A percentile compares a stretch with the other conserved stretches of the same genome.
Conservation (phyloP, 2,113 vertebrate species). For the Mohoua ochrocephala region DNA sequence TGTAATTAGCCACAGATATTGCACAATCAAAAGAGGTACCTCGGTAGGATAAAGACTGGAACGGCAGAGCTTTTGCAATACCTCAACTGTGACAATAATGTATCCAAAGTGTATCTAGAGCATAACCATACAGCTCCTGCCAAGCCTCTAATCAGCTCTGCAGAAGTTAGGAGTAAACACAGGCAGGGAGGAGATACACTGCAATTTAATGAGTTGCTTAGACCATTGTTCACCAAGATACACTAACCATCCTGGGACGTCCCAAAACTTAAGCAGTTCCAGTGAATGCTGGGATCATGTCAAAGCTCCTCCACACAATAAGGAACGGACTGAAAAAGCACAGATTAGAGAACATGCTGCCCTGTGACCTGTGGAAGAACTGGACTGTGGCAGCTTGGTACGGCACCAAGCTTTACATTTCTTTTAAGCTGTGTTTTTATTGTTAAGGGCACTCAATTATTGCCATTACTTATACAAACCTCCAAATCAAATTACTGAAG, state of each 20-base stretch:
- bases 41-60: constrained; percentile 2
- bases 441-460: not conserved
- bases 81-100: constrained; percentile 58
- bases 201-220: not conserved
- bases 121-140: constrained; percentile 47
- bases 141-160: constrained; percentile 47
- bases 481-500: not conserved
- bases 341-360: not conserved
- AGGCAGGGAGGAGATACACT: not conserved
- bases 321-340: not conserved
- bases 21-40: not conserved
- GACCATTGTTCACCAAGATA: constrained; percentile 5
- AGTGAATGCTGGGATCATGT: not conserved
- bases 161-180: constrained; percentile 14
- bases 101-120: constrained; percentile 56
- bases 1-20: constrained; percentile 15
- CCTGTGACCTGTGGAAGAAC: not conserved
- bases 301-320: not conserved
- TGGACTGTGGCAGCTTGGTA: not conserved
- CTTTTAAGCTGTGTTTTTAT: not conserved
- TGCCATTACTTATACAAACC: not conserved
- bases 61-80: not conserved
- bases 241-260: not conserved
- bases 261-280: not conserved
- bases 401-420: not conserved